Evolutionary conservation across 35 echinoderm and acorn worm species (phyloP), one percentile per base, ranked within the genome.

Genomic region (Diadema setosum): DNA sequence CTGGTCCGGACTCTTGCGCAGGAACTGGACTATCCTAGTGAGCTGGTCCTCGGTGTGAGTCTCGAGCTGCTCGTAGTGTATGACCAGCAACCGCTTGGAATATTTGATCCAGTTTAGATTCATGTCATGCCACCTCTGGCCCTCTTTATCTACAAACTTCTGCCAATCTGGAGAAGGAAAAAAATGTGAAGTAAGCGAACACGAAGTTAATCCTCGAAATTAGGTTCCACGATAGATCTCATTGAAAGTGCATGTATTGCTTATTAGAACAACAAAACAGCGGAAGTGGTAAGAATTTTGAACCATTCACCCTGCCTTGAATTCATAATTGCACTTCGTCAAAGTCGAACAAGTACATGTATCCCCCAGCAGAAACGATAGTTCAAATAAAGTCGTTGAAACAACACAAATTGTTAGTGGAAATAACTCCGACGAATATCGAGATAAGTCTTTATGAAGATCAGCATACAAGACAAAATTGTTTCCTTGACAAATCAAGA

Each of bases 31-130:
- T 18, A 88, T 88, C 74, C 46, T 88, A 7, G 80, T 29, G 17
- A 93, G 85, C 78, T 88, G 85, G 67, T 76, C 30, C 29, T 70
- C 23, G 25, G 91, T 87, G 34, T 88, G 67, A 15, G 61, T 86
- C 39, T 93, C 63, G 2, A 88, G 41, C 44, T 93, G 58, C 49
- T 93, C 91, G 56, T 93, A 93, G 30, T 87, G 85, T 8, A 87
- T 52, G n/a, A 87, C 76, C 5, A 83, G 41, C 17, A 91, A 14
- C 17, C 43, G 44, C 18, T 46, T 43, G 21, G 67, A 18, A 39
- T 91, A 35, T 20, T 63, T 85, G 16, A 91, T 75, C 90, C 90
- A 91, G 23, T 86, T 57, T 7, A 86, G 15, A 11, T 84, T 83
- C 48, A 80, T 91, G 4, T 91, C 57, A 21, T 80, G 43, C 90